These are phyloP conservation scores for Centrocercus urophasianus DNA, from an alignment of 2,113 vertebrate genomes.

Conservation along the genomic window DNA sequence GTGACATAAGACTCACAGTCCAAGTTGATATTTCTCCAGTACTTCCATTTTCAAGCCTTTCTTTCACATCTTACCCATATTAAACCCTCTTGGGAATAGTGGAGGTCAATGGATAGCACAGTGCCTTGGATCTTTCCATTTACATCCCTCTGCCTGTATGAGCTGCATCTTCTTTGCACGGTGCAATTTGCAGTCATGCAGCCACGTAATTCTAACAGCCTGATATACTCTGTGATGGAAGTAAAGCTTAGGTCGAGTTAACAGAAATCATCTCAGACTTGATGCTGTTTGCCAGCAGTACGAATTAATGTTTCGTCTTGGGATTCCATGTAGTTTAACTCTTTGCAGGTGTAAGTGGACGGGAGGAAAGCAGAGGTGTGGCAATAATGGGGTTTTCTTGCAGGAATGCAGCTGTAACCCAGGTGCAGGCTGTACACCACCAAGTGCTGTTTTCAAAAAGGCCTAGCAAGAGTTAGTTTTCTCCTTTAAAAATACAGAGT, in stretches of 20 bases:
- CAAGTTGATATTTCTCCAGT: not conserved
- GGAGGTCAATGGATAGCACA: not conserved
- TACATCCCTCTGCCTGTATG: not conserved
- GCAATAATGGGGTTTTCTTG: accelerated
- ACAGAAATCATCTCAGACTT: not conserved
- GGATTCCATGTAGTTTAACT: not conserved
- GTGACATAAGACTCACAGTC: not conserved
- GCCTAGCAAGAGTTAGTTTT: not conserved
- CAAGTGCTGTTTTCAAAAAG: accelerated
- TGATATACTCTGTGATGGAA: not conserved
- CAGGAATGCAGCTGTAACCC: not conserved
- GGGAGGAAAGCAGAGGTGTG: not conserved
- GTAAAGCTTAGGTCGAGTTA: not conserved
- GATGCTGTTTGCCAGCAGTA: not conserved
- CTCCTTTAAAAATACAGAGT: not conserved
- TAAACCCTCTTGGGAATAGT: not conserved
- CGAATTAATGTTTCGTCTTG: not conserved
- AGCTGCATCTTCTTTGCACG: not conserved
- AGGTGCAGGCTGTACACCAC: accelerated
- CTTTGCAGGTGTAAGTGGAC: not conserved
- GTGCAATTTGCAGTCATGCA: not conserved
- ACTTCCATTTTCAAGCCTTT: not conserved
- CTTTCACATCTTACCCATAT: not conserved
- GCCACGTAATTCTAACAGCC: not conserved
- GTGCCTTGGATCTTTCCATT: not conserved